Evolutionary conservation across 2,113 vertebrate genomes (phyloP), one percentile per base, ranked within the genome.

Genomic region (Shinisaurus crocodilurus): DNA sequence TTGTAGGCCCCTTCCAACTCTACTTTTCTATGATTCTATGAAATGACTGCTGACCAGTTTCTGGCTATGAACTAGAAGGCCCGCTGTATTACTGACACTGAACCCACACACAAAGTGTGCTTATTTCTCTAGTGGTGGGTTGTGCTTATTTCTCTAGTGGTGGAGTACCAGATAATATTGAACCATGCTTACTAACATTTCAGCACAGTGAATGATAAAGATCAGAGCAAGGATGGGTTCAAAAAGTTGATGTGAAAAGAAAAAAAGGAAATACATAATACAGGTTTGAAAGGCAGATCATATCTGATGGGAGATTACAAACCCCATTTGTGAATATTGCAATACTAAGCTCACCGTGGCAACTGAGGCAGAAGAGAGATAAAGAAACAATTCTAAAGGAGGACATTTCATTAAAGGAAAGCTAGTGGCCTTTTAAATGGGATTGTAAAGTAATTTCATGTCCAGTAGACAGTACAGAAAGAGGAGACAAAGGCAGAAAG

Each of bases 401-500:
- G 91, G 40, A 18, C 75, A 37, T 57, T 85, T 89, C 40, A 85
- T 75, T 75, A 48, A 15, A 72, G 48, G 29, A 25, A 74, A 13
- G 8, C 27, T 15, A 92, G 70, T 57, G 80, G 80, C 18, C 75
- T 79, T 57, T 89, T 91, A 86, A 82, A 90, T 91, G 3, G 83
- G 72, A 67, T 25, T 89, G 87, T n/a, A 50, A 89, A 90, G 87
- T 34, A 93, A 88, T 54, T 87, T 88, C 74, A 57, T 0, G 3
- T 54, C 70, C 45, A 92, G 54, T 43, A 87, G 91, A 40, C 77
- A 23, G 18, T 72, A 25, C 48, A 69, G 37, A 93, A 88, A 80
- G 87, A 86, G 83, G 12, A 76, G 92, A 92, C 80, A 95, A 91
- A 92, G 72, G 90, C 72, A 89, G 91, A 90, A 93, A 91, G 80